These are phyloP conservation scores for Gallinago solitaria DNA, from an alignment of 2,797 vertebrate genomes.

Conservation along the genomic window DNA sequence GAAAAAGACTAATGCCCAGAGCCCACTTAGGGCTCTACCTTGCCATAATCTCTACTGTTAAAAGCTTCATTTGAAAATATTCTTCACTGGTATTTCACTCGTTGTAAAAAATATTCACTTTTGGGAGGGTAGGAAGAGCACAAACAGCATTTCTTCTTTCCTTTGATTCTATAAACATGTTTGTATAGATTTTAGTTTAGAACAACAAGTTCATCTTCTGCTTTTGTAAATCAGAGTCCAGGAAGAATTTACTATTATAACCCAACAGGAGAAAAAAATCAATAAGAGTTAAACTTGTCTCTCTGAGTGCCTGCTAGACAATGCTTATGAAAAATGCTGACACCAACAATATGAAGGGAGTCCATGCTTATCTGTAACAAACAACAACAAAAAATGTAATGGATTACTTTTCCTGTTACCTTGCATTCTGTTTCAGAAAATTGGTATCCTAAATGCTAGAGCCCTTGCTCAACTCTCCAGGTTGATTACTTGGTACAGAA, in stretches of 20 bases:
- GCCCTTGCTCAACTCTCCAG: not conserved
- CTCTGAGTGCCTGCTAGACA: not conserved
- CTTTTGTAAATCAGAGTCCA: slow-evolving; percentile 30
- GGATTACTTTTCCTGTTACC: slow-evolving; percentile 5
- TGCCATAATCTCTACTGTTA: not conserved
- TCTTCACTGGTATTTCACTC: not conserved
- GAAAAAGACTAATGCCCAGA: not conserved
- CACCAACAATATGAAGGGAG: not conserved
- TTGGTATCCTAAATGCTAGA: not conserved
- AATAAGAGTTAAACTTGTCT: slow-evolving; percentile 26
- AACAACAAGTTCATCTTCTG: not conserved
- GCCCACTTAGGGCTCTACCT: not conserved
- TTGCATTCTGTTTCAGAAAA: slow-evolving; percentile 39
- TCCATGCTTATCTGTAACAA: not conserved
- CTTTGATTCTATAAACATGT: not conserved
- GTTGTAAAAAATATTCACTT: not conserved
- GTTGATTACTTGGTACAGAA: not conserved
- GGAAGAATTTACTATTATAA: slow-evolving; percentile 27
- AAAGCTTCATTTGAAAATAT: not conserved
- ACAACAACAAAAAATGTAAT: not conserved
- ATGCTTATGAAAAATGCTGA: slow-evolving; percentile 59
- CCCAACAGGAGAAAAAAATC: slow-evolving; percentile 16
- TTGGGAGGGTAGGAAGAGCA: not conserved
- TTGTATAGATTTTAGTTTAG: not conserved
- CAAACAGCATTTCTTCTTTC: not conserved